A percentile compares a stretch with the other conserved stretches of the same genome.
phyloP scores from a whole-genome alignment of 2,797 vertebrate genomes.

The Cuniculus paca region DNA sequence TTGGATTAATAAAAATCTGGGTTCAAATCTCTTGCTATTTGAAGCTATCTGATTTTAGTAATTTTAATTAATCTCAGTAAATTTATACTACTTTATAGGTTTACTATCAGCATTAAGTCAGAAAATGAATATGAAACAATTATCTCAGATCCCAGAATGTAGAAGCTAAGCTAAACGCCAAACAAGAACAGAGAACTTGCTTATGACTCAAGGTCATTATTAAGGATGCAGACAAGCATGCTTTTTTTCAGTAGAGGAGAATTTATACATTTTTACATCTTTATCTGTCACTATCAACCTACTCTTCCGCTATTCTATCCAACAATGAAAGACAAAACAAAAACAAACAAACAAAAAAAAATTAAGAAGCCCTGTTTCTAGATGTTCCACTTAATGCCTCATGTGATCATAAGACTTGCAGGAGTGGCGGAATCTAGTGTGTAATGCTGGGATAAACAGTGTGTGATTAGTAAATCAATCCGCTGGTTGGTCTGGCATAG shows the following conservation, averaged over 20 bases:
- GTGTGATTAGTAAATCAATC: too few species aligned
- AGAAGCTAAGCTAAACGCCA: background rate
- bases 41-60: background rate
- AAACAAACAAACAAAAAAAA: too few species aligned
- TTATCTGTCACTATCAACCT: background rate
- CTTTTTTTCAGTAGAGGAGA: background rate
- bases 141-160: background rate
- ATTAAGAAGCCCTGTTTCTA: too few species aligned
- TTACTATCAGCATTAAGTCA: background rate
- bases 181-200: background rate
- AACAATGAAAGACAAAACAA: too few species aligned
- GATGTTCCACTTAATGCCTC: background rate
- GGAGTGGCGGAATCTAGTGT: background rate
- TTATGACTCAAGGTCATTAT: background rate
- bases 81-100: background rate
- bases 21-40: constrained; percentile 29
- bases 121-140: background rate
- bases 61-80: constrained; percentile 10
- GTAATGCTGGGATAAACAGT: background rate
- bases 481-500: background rate
- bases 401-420: background rate
- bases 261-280: background rate
- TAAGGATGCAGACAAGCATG: background rate
- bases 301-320: background rate
- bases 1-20: background rate